phyloP scores from a whole-genome alignment of 2,888 invertebrate species.

The Diaphora mendica region DNA sequence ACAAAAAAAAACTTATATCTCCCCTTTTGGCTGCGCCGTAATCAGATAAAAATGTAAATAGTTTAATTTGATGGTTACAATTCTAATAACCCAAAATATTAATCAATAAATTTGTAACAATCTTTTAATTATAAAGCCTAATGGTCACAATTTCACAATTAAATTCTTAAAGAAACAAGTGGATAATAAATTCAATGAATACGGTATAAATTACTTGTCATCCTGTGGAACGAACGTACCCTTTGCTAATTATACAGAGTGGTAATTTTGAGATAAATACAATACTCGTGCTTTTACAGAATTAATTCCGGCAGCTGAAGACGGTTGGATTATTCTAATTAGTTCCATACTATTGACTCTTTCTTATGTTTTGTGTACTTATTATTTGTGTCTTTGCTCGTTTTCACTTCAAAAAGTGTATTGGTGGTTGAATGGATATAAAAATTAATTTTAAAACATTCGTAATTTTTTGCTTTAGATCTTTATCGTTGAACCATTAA shows the following conservation, averaged over 20 bases:
- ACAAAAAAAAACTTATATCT: no score
- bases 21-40: no score
- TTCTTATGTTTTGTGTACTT: not conserved
- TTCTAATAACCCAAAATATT: slow-evolving; percentile 1
- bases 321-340: slow-evolving; percentile 35
- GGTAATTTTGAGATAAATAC: slow-evolving; percentile 44
- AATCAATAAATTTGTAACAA: slow-evolving; percentile 24
- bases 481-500: not conserved
- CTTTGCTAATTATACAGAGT: slow-evolving; percentile 51
- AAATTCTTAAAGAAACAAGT: slow-evolving; percentile 48
- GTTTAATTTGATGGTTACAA: not conserved
- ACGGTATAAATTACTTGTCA: slow-evolving; percentile 41
- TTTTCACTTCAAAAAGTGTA: not conserved
- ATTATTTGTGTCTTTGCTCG: not conserved
- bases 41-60: no score
- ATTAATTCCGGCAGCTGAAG: slow-evolving; percentile 38
- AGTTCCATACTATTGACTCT: slow-evolving; percentile 7
- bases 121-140: slow-evolving; percentile 34
- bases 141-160: slow-evolving; percentile 42
- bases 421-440: not conserved
- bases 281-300: slow-evolving; percentile 43
- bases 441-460: no score
- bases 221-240: slow-evolving; percentile 26
- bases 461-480: not conserved
- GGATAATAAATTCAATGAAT: slow-evolving; percentile 50